These are phyloP conservation scores for Oscheius myriophilus DNA, from an alignment of 2,888 invertebrate genomes.

Conservation along the genomic window DNA sequence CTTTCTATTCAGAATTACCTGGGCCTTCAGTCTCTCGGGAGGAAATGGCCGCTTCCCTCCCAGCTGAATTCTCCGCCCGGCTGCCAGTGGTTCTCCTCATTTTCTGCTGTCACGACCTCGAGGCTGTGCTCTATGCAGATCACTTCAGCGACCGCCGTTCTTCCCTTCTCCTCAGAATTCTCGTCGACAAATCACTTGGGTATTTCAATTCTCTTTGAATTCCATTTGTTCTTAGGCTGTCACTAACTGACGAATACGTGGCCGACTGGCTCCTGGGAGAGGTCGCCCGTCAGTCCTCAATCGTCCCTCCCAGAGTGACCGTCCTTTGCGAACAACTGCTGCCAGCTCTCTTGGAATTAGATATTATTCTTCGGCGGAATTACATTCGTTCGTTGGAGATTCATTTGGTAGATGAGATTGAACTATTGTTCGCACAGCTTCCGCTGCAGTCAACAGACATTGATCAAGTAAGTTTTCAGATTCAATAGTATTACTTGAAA, in stretches of 20 bases:
- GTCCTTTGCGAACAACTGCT: slow-evolving; percentile 14
- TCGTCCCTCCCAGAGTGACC: too few relatives aligned
- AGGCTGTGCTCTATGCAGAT: slow-evolving; percentile 46
- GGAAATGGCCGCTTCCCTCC: slow-evolving; percentile 34
- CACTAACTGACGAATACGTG: slow-evolving; percentile 15
- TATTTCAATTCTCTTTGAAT: not conserved
- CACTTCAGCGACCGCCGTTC: slow-evolving; percentile 47
- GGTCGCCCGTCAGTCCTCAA: not conserved
- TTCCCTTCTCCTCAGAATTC: slow-evolving; percentile 35
- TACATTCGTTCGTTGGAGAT: slow-evolving; percentile 15
- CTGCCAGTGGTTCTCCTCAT: slow-evolving; percentile 45
- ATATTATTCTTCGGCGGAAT: slow-evolving; percentile 10
- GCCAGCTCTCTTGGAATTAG: slow-evolving; percentile 20
- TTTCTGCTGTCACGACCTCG: slow-evolving; percentile 36
- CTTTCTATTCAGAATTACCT: not conserved
- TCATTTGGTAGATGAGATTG: slow-evolving; percentile 15
- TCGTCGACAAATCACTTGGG: slow-evolving; percentile 33
- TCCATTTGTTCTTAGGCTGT: not conserved
- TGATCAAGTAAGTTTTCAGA: slow-evolving; percentile 2
- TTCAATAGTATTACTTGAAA: too few relatives aligned
- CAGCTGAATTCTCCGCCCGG: slow-evolving; percentile 43
- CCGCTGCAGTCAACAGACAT: slow-evolving; percentile 9
- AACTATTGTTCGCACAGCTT: slow-evolving; percentile 22
- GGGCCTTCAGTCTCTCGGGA: slow-evolving; percentile 5
- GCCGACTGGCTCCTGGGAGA: slow-evolving; percentile 8